Conservation (phyloP, 2,113 vertebrate species). For the Cheirogaleus medius region DNA sequence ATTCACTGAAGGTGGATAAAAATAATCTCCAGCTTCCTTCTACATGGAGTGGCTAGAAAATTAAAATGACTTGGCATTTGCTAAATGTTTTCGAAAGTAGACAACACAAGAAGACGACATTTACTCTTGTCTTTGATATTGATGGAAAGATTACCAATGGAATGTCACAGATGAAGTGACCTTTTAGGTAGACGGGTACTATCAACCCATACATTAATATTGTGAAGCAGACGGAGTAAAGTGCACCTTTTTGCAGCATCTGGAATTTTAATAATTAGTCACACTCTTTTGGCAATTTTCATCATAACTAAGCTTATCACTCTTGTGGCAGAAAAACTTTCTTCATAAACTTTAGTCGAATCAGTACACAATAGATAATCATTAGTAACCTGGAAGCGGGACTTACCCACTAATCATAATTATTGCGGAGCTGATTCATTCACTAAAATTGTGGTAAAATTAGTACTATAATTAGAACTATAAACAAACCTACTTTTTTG, state of each 20-base stretch:
- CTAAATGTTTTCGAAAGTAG: conserved; percentile 56
- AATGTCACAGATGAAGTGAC: conserved; percentile 58
- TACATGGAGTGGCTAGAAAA: not conserved
- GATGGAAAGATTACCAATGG: conserved; percentile 57
- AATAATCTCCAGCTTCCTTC: not conserved
- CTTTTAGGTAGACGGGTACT: conserved; percentile 50
- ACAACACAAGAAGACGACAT: not conserved
- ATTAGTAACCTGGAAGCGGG: not conserved
- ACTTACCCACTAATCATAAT: conserved; percentile 36
- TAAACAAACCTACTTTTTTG: not conserved
- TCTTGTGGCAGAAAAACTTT: not conserved
- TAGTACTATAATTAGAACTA: too few relatives aligned
- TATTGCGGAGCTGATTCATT: conserved; percentile 40
- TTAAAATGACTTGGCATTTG: conserved; percentile 55
- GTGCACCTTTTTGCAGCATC: not conserved
- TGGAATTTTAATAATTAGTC: conserved; percentile 23
- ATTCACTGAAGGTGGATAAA: not conserved
- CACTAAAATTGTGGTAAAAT: conserved; percentile 11
- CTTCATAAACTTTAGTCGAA: conserved; percentile 32
- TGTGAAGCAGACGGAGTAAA: not conserved
- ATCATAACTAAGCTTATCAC: not conserved
- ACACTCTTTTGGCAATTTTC: not conserved
- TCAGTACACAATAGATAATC: not conserved
- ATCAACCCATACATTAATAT: conserved; percentile 31
- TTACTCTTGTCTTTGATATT: conserved; percentile 55